A percentile compares a stretch with the other conserved stretches of the same genome.
Conservation (phyloP, 2,113 vertebrate genomes). For the Ameiurus melas region DNA sequence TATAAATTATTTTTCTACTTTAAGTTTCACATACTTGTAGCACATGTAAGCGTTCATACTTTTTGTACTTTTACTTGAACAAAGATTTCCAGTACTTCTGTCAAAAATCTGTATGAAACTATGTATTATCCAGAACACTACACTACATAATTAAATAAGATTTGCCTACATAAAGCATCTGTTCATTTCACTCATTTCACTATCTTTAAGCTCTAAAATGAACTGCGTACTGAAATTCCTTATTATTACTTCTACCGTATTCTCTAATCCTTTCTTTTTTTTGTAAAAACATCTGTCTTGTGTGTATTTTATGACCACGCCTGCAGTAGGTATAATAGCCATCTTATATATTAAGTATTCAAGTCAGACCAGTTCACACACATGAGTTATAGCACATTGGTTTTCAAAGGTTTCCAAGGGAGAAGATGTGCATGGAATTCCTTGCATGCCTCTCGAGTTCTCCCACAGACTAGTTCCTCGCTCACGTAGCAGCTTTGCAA, state of each 20-base stretch:
- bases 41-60: no score
- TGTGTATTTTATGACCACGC: neutral
- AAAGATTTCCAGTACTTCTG: neutral
- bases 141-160: neutral
- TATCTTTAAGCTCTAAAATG: neutral
- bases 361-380: neutral
- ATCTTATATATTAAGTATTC: neutral
- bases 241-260: neutral
- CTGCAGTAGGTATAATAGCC: neutral
- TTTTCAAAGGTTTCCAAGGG: neutral
- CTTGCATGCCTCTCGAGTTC: neutral
- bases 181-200: neutral
- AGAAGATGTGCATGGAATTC: neutral
- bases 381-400: no score
- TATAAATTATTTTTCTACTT: no score
- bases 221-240: neutral
- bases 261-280: neutral
- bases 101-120: neutral
- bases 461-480: constrained; percentile 4
- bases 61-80: no score
- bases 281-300: no score
- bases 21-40: no score
- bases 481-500: neutral
- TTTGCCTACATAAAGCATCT: neutral
- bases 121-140: neutral